Conservation (phyloP, 1,140 invertebrate species). For the Cepaea nemoralis region DNA sequence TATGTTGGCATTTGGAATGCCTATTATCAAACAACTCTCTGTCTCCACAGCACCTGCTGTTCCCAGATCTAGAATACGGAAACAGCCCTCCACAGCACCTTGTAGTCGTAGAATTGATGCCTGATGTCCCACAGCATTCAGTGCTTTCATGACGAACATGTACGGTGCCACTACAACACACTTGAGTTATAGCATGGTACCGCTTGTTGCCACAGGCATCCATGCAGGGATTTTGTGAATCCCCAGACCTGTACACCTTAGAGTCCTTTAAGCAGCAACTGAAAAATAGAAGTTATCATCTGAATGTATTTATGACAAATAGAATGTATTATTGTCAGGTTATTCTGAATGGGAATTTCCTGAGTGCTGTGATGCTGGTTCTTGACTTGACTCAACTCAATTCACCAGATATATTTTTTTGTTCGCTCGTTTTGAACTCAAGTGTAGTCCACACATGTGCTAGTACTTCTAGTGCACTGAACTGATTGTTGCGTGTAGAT, state of each 20-base stretch:
- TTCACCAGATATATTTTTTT: too few species aligned
- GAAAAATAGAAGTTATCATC: too few species aligned
- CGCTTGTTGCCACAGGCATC: neutral
- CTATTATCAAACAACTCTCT: neutral
- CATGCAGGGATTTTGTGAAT: neutral
- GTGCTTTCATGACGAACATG: neutral
- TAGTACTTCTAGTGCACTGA: too few species aligned
- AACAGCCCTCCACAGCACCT: neutral
- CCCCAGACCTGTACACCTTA: neutral
- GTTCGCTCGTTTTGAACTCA: too few species aligned
- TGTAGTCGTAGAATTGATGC: neutral
- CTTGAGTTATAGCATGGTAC: neutral
- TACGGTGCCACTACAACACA: neutral
- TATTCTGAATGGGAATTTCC: too few species aligned
- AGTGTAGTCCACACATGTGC: too few species aligned
- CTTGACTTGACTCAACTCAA: too few species aligned
- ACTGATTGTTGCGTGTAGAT: too few species aligned
- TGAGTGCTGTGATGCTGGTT: too few species aligned
- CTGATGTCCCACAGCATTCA: neutral
- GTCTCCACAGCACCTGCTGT: neutral
- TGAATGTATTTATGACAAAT: too few species aligned
- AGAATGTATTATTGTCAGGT: too few species aligned
- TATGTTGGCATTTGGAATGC: neutral
- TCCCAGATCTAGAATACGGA: neutral
- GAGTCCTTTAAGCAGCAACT: neutral